A percentile compares a stretch with the other conserved stretches of the same genome.
Conservation (phyloP, 2,113 vertebrate species). For the Caranx ignobilis region DNA sequence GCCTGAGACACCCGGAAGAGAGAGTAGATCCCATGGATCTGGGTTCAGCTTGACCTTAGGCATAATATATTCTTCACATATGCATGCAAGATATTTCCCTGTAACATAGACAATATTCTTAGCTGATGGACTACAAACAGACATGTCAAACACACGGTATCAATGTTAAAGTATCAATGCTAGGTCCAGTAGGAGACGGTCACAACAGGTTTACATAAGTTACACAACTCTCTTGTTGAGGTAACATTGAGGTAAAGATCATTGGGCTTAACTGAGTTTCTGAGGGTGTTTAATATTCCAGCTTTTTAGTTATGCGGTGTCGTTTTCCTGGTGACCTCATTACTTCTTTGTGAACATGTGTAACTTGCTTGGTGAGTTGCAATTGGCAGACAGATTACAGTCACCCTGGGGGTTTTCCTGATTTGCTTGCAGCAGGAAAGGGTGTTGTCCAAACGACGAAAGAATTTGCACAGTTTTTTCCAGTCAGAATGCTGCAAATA, state of each 20-base stretch:
- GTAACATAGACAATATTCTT: no score
- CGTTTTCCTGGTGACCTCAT: conserved; percentile 37
- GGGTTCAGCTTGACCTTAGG: no score
- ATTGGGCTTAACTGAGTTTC: background rate
- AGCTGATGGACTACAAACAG: no score
- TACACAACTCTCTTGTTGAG: no score
- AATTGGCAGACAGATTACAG: conserved; percentile 25
- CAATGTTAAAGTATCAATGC: no score
- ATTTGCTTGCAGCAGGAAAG: conserved; percentile 29
- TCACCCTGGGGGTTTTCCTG: conserved; percentile 1
- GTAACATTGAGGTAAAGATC: background rate
- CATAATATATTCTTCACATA: no score
- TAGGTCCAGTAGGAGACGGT: no score
- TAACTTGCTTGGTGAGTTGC: conserved; percentile 41
- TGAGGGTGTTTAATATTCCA: background rate
- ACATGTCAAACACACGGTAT: no score
- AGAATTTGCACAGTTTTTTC: background rate
- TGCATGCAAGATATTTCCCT: no score
- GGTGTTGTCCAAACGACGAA: conserved; percentile 35
- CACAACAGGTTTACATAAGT: no score
- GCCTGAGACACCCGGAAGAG: no score
- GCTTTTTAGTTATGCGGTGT: background rate
- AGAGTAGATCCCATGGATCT: no score
- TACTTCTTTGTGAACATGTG: conserved; percentile 44
- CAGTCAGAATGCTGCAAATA: background rate